Evolutionary conservation across 1,140 invertebrate genomes (phyloP).

Genomic region (Thereuonema tuberculata): DNA sequence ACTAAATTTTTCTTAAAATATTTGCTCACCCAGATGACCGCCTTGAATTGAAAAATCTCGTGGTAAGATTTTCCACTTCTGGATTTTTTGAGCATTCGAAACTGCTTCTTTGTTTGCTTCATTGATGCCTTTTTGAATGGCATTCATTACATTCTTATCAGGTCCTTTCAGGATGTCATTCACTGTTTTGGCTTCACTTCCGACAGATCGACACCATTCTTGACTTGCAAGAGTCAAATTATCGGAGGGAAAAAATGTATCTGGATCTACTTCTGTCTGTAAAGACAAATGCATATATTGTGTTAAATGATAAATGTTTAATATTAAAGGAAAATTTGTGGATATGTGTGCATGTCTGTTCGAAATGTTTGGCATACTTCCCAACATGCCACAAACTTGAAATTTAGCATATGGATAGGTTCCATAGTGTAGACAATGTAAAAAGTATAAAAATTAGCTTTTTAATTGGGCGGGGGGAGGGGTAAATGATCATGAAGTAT

Average conservation of each 20-base stretch:
- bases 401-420: too few relatives aligned
- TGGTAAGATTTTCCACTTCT: constrained; percentile 79
- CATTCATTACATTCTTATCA: constrained; percentile 27
- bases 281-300: too few relatives aligned
- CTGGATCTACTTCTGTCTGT: constrained; percentile 50
- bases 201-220: constrained; percentile 55
- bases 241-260: constrained; percentile 54
- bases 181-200: constrained; percentile 47
- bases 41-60: constrained; percentile 71
- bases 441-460: too few relatives aligned
- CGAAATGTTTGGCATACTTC: too few relatives aligned
- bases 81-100: constrained; percentile 76
- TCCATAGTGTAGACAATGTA: too few relatives aligned
- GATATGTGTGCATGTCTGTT: too few relatives aligned
- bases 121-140: constrained; percentile 61
- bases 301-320: too few relatives aligned
- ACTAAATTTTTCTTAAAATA: too few relatives aligned
- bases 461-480: too few relatives aligned
- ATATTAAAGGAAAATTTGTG: too few relatives aligned
- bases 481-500: too few relatives aligned
- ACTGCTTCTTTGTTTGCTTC: constrained; percentile 56
- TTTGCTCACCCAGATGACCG: constrained; percentile 67
- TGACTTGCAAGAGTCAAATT: constrained; percentile 46
- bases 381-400: too few relatives aligned
- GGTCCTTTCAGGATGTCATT: constrained; percentile 47